Evolutionary conservation across 2,888 invertebrate genomes (phyloP), one percentile per base, ranked within the genome.

Genomic region (Hoplodrina blanda): DNA sequence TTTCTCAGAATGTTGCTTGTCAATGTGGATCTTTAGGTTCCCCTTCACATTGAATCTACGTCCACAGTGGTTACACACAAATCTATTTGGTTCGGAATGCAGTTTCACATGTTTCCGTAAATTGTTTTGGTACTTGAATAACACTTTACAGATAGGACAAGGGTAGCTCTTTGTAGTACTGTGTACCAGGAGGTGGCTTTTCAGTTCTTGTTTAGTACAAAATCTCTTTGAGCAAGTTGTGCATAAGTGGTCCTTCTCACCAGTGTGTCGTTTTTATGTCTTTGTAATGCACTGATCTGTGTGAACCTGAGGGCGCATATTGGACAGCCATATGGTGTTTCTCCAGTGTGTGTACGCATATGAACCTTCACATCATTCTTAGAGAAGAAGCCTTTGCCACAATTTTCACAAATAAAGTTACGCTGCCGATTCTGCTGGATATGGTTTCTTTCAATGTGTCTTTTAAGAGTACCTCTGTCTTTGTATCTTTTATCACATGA

Each of bases 21-120:
- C 93, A 57, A 96, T 95, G 73, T 97, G 97, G 1, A 92, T 91
- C 78, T 95, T 96, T 33, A 97, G 85, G 75, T 96, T 96, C 5
- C 96, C 96, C 76, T 96, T 96, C 3, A 89, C 74, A 69, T 89
- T 91, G 77, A 96, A 97, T 55, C 92, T 94, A 49, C 88, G 85
- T 0, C 92, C 93, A 75, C 95, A 96, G 63, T 93, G 85, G 69
- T 92, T 93, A 73, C 96, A 96, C 19, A 95, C 87, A 84, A 90
- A 93, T 6, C 87, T 86, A 37, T 90, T 90, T 37, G 90, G 88
- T 53, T 93, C 89, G 0, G 86, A 83, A 76, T 96, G 95, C 15
- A 89, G 76, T 57, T 91, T 89, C 86, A 96, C 88, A 83, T 97
- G 97, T 59, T 96, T 96, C 61, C 91, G 94, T 17, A 96, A 89